Conservation (phyloP, 2,888 invertebrate genomes). For the Dolichomitus sp. region DNA sequence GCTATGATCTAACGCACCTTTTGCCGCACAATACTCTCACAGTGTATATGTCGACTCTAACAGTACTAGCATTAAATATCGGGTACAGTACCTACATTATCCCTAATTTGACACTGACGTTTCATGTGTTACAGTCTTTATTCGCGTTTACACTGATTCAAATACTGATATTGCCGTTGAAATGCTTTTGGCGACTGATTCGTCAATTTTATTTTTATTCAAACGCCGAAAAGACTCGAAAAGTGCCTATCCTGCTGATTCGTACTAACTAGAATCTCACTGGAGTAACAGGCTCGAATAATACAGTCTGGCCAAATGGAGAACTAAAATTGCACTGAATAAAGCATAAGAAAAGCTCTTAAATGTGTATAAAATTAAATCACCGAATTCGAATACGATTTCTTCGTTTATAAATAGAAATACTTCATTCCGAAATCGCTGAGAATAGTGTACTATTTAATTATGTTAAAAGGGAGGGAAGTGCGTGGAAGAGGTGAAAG, state of each 20-base stretch:
- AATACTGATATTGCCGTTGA: neutral
- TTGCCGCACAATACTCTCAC: slow-evolving; percentile 12
- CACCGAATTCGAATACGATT: neutral
- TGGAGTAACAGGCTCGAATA: slow-evolving; percentile 8
- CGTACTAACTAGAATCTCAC: slow-evolving; percentile 1
- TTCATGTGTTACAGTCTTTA: slow-evolving; percentile 59
- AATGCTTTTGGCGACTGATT: slow-evolving; percentile 8
- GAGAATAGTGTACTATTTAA: no score
- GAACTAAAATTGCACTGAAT: neutral
- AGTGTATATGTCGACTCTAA: slow-evolving; percentile 16
- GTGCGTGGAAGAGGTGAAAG: no score
- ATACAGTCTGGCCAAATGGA: neutral
- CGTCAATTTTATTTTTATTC: neutral
- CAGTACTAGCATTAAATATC: slow-evolving; percentile 4
- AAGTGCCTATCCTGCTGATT: neutral
- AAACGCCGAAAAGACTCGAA: slow-evolving; percentile 11
- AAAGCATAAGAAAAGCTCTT: neutral
- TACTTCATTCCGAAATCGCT: no score
- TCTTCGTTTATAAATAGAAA: neutral
- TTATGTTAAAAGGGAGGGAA: no score
- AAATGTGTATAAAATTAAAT: neutral
- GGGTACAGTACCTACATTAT: slow-evolving; percentile 17
- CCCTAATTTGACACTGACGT: slow-evolving; percentile 59
- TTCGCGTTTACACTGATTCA: slow-evolving; percentile 30
- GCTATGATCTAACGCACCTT: slow-evolving; percentile 28